Conservation (phyloP, 2,113 vertebrate genomes). For the Nothobranchius kuhntae region DNA sequence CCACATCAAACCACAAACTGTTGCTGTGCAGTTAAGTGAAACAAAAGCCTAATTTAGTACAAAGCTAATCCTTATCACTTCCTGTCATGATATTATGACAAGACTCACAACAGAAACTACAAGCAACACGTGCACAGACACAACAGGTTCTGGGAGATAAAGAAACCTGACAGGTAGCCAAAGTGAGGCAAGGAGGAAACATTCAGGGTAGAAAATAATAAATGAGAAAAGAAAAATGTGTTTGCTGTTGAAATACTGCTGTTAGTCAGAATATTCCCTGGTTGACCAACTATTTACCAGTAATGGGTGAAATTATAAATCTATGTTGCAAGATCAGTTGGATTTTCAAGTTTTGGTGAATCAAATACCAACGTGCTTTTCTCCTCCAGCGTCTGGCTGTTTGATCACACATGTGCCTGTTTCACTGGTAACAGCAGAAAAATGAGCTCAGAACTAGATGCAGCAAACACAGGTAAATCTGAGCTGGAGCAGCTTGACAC, state of each 20-base stretch:
- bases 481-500: neutral
- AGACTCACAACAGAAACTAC: conserved; percentile 16
- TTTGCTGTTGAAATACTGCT: neutral
- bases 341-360: conserved; percentile 7
- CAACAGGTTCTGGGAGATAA: conserved; percentile 31
- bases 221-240: too few species aligned
- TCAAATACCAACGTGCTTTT: conserved; percentile 1
- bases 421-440: conserved; percentile 13
- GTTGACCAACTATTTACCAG: too few species aligned
- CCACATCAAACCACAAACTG: neutral
- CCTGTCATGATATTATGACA: too few species aligned
- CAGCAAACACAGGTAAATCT: neutral
- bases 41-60: neutral
- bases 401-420: conserved; percentile 4
- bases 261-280: neutral
- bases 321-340: conserved; percentile 47
- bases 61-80: conserved; percentile 5
- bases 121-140: conserved; percentile 6
- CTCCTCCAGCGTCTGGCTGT: conserved; percentile 12
- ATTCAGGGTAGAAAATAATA: too few species aligned
- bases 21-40: neutral
- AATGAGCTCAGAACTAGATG: neutral
- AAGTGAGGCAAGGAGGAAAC: neutral
- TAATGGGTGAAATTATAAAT: too few species aligned
- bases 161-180: conserved; percentile 33